Evolutionary conservation across 2,797 vertebrate species (phyloP).

Genomic region (Mormyrops attenuatus): DNA sequence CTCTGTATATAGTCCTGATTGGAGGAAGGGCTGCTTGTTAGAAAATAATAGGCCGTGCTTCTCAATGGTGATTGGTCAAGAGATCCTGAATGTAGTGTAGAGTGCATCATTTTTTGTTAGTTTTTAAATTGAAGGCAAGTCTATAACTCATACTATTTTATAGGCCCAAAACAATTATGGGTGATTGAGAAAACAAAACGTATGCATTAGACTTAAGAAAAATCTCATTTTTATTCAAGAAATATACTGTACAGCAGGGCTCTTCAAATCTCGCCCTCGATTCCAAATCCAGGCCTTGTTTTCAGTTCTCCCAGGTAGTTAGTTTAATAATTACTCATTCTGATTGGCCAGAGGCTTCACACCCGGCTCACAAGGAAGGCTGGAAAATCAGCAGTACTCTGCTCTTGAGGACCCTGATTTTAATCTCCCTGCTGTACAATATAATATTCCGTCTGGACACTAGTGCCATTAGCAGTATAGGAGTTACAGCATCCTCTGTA

Average conservation of each 20-base stretch:
- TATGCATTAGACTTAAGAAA: not conserved
- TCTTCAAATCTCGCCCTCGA: not conserved
- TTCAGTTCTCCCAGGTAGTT: not conserved
- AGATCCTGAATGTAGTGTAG: not conserved
- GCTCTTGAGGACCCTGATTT: not conserved
- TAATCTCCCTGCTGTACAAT: not conserved
- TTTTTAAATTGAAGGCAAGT: not conserved
- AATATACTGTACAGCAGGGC: not conserved
- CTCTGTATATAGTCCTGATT: constrained; percentile 53
- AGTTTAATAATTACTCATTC: not conserved
- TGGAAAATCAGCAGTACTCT: not conserved
- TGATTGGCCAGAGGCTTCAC: not conserved
- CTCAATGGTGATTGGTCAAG: not conserved
- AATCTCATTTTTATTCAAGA: not conserved
- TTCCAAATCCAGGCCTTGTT: not conserved
- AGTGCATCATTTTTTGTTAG: not conserved
- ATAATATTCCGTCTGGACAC: not conserved
- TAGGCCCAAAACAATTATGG: not conserved
- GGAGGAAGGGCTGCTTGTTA: not conserved
- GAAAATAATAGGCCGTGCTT: not conserved
- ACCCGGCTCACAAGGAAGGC: not conserved
- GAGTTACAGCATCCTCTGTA: not conserved
- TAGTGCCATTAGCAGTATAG: not conserved
- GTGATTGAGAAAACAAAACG: not conserved
- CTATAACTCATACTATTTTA: not conserved